Evolutionary conservation across 2,888 invertebrate genomes (phyloP), one percentile per base, ranked within the genome.

Genomic region (Leptodirus hochenwartii): DNA sequence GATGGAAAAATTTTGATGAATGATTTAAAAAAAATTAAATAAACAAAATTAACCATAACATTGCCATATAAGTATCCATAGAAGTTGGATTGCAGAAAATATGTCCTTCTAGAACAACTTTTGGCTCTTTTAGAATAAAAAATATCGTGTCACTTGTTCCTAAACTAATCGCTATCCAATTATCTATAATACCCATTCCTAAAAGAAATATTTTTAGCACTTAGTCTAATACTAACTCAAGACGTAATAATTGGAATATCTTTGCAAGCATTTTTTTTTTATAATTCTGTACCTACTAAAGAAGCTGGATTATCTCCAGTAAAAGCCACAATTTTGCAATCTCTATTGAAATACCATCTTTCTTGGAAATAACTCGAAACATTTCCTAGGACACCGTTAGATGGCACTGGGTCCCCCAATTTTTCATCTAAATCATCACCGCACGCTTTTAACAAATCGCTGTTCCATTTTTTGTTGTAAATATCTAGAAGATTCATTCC

Each of bases 401-500:
- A 71, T 4, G 77, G 65, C 2, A 84, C 79, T 1, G 82, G 71
- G 8, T 60, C 51, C 0, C 82, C 84, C 13, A 95, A 57, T 54
- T 81, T 87, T 25, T 60, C 59, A 23, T 58, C 62, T 29, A 93
- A 56, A 41, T 74, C 69, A 20, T 20, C 20, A 5, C 76, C 87
- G 47, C 81, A 84, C 0, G 70, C 70, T 56, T 82, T 65, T 10
- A 90, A 55, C 41, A 85, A 74, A 12, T 58, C 54, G 17, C 68
- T 58, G 30, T 77, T 68, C 93, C 93, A 95, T 15, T 61, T 57
- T 55, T 76, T 78, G 0, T 58, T 63, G 16, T 59, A 66, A 29
- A 96, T 80, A 51, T 95, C 74, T 43, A 96, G 59, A 11, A 96
- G 60, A 58, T 96, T 96, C 90, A 90, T 96, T 10, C 96, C 96